These are phyloP conservation scores for Cliona cf. orientalis DNA, from an alignment of 37 sponge, comb jelly and placozoan genomes.

Conservation along the genomic window DNA sequence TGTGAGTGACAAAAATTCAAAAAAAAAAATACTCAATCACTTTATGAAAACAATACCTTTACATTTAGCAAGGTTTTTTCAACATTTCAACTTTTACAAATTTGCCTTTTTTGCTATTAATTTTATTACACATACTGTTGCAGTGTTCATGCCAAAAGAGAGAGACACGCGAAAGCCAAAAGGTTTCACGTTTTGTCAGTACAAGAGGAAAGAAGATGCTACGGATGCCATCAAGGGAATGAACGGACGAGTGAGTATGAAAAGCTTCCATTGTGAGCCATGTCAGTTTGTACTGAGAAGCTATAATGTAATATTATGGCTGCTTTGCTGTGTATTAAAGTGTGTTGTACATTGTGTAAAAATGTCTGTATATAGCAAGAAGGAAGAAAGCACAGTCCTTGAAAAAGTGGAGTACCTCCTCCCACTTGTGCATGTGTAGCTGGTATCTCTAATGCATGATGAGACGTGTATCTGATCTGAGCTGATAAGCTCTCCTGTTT, in stretches of 20 bases:
- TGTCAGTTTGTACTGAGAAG: background rate
- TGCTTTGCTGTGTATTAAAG: no score
- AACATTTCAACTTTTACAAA: background rate
- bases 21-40: no score
- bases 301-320: background rate
- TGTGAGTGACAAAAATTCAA: conserved; percentile 32
- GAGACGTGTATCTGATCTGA: no score
- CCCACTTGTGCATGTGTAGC: no score
- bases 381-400: no score
- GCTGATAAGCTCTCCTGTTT: no score
- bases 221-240: conserved; percentile 64
- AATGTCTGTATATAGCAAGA: no score
- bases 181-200: conserved; percentile 67
- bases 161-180: conserved; percentile 58
- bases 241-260: conserved; percentile 58
- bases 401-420: no score
- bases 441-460: no score
- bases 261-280: background rate
- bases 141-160: conserved; percentile 63
- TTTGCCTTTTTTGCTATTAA: background rate
- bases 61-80: no score
- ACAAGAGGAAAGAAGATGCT: conserved; percentile 61
- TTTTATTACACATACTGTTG: background rate
- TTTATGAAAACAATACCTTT: no score
- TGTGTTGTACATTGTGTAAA: no score